Evolutionary conservation across 2,797 vertebrate species (phyloP), one percentile per base, ranked within the genome.

Genomic region (Pygocentrus nattereri): DNA sequence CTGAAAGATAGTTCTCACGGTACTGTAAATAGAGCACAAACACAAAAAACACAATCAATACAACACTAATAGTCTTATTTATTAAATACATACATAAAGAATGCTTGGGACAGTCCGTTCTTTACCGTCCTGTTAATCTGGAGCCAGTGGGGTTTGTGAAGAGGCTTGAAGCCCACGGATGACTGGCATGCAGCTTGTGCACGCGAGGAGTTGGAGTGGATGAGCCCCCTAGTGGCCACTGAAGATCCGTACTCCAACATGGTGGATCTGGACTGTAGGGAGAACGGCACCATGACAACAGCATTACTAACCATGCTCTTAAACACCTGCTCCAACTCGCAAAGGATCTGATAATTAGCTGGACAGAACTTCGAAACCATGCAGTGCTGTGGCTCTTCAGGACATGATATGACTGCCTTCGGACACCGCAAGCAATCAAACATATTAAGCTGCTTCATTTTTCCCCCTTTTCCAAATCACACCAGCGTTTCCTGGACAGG

Each of bases 141-240:
- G 44, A 98, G 92, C 97, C 98, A 99, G 88, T 94, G 95, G 15
- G 98, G 97, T 90, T 99, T 99, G 88, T 99, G 97, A n/a, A 99
- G 91, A 0, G 98, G 97, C 80, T 93, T 95, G 92, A 99, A 99
- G 4, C 97, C 95, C 34, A 95, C 88, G 70, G 92, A 89, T 12
- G 92, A 89, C 78, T 95, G 95, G 73, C 91, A 88, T 59, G 90
- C 91, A 74, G 95, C 94, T 81, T 89, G 92, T 52, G 94, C 95
- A 34, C 97, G 94, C 54, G 94, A 90, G 0, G 84, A 92, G 90
- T 98, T 98, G 52, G 96, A 93, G 92, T 99, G 96, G 44, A 99
- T 97, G 44, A 99, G 92, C 5, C 97, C 98, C 74, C 98, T 95
- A 1, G 96, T 96, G 71, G 96, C 96, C 85, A 99, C 90, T 0